Percentiles rank a stretch among this genome's conserved stretches.
Evolutionary conservation across 2,797 vertebrate genomes (phyloP).

Genomic region (Lepidocolaptes lacrymiger): DNA sequence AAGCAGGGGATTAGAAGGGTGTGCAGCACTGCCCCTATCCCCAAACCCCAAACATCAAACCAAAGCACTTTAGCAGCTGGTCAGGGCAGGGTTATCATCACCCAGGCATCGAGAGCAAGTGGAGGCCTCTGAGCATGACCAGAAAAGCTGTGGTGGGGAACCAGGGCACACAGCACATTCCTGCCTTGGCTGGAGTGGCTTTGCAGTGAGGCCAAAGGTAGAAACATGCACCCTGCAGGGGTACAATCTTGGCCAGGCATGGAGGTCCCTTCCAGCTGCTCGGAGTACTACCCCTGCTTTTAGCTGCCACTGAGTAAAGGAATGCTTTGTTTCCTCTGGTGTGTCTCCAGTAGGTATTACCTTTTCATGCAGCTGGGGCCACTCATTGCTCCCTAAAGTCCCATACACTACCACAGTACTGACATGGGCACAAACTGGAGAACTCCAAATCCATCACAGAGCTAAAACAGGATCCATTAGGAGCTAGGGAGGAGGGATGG

Average conservation of each 20-base stretch:
- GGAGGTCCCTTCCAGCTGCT: neutral
- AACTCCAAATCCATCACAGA: neutral
- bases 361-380: neutral
- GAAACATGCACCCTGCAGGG: fast-evolving
- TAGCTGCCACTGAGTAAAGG: neutral
- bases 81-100: neutral
- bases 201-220: neutral
- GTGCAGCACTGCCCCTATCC: too few relatives aligned
- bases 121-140: neutral
- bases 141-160: neutral
- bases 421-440: neutral
- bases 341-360: neutral
- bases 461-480: neutral
- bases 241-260: neutral
- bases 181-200: neutral
- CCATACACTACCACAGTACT: neutral
- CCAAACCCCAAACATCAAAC: neutral
- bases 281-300: neutral
- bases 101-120: fast-evolving
- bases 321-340: neutral
- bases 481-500: neutral
- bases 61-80: fast-evolving
- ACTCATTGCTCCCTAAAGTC: neutral
- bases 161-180: neutral
- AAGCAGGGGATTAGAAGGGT: neutral